Percentiles rank a stretch among this genome's conserved stretches.
Evolutionary conservation across 2,113 vertebrate species (phyloP).

Genomic region (Myiozetetes cayanensis): DNA sequence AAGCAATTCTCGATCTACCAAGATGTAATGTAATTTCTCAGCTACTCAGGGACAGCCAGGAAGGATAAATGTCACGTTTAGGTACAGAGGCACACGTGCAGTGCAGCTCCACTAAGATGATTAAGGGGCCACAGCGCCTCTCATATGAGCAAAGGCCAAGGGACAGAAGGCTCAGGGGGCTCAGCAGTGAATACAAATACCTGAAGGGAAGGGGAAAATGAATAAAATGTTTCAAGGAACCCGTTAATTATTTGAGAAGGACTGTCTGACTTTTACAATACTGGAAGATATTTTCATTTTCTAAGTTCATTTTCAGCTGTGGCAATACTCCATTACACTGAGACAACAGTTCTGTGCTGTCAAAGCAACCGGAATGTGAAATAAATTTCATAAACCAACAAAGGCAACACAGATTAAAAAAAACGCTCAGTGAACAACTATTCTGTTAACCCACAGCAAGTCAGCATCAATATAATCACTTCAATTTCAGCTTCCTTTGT

Average conservation of each 20-base stretch:
- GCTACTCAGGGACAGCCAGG: neutral
- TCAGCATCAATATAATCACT: neutral
- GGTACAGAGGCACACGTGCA: neutral
- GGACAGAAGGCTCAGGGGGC: neutral
- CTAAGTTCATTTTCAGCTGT: neutral
- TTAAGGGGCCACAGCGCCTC: neutral
- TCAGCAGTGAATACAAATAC: neutral
- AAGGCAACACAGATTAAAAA: neutral
- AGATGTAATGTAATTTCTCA: neutral
- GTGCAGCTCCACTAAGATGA: neutral
- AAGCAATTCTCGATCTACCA: neutral
- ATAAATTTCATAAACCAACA: neutral
- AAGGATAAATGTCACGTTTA: neutral
- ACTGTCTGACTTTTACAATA: neutral
- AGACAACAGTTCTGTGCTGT: neutral
- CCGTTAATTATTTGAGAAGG: neutral
- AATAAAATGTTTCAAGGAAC: neutral
- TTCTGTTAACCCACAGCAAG: neutral
- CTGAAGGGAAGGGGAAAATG: neutral
- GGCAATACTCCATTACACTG: neutral
- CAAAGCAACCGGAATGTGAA: neutral
- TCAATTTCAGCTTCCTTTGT: neutral
- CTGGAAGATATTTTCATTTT: neutral
- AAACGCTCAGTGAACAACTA: neutral
- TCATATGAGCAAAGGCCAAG: neutral